Base-by-base conservation (phyloP, 2,797 vertebrate species). In the Ataeniobius toweri region DNA sequence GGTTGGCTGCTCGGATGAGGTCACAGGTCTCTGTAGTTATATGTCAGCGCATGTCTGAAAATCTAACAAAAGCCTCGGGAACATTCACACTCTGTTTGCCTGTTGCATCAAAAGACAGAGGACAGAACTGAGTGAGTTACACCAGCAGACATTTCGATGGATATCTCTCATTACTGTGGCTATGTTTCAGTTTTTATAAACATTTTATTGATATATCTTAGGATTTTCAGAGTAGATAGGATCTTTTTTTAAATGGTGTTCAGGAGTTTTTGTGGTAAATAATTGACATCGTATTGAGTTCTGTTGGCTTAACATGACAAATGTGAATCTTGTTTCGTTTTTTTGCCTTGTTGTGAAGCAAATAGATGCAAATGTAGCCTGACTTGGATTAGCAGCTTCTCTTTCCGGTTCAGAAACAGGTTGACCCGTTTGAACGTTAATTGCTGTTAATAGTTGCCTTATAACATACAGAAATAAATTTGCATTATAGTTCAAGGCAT, bases 1-100 rank as follows among this genome's bases (percentile, higher is more conserved):
- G 87, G 90, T 56, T 69, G 76, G 88, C 51, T 41, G 2, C 36
- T 26, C 71, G 18, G 83, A 84, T 90, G 92, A 94, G 89, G 91
- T 94, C 93, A 91, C 90, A 75, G 58, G 53, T 71, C 5, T 73
- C 75, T 78, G 83, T 39, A 36, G 70, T 87, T 91, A 88, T 86
- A 84, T 87, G 81, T 76, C 80, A 7, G 58, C n/a, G 59, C 3
- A 22, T 65, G 71, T 79, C 65, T 81, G 44, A 51, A 83, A 84
- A 50, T 86, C 89, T 83, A 80, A 84, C 90, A 77, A 77, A 70
- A 78, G 75, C 63, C 69, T 84, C 74, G 73, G 70, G 82, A 83
- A 41, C 24, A 1, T 22, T 81, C 74, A 5, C 70, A 9, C 74
- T 67, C 55, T 76, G n/a, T 85, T 80, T 79, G 84, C 82, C 67